These are phyloP conservation scores for Chloroclystis v-ata DNA, from an alignment of 2,888 invertebrate species.

Conservation along the genomic window DNA sequence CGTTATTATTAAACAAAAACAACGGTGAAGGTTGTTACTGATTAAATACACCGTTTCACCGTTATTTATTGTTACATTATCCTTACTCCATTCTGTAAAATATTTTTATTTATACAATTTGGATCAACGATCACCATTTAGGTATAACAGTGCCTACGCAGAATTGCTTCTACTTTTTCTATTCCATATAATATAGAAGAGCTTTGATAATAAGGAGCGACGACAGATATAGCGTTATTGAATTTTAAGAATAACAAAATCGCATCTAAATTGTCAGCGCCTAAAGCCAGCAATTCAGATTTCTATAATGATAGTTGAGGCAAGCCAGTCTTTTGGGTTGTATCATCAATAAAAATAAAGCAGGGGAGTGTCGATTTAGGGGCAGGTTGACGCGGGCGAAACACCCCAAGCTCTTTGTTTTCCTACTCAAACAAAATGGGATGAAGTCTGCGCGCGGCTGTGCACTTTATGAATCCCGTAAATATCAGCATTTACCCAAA, in stretches of 20 bases:
- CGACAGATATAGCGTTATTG: too few species aligned
- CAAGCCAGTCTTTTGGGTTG: conserved; percentile 15
- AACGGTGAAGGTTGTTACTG: conserved; percentile 19
- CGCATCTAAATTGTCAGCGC: too few species aligned
- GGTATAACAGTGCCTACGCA: too few species aligned
- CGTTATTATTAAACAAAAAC: conserved; percentile 28
- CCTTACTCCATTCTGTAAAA: too few species aligned
- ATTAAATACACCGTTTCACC: not conserved
- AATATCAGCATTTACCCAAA: not conserved
- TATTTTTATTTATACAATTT: too few species aligned
- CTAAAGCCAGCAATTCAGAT: conserved; percentile 6
- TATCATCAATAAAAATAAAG: conserved; percentile 25
- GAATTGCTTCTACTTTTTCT: too few species aligned
- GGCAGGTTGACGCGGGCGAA: conserved; percentile 22
- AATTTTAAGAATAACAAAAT: too few species aligned
- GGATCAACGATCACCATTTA: too few species aligned
- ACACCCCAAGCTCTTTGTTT: conserved; percentile 40
- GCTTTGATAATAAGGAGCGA: too few species aligned
- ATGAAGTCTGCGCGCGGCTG: conserved; percentile 9
- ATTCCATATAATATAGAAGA: too few species aligned
- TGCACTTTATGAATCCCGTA: not conserved
- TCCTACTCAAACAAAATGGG: conserved; percentile 28
- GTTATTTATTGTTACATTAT: too few species aligned
- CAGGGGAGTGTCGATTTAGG: conserved; percentile 31
- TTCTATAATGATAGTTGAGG: conserved; percentile 5